phyloP scores from a whole-genome alignment of 2,113 vertebrate species.

The Eupsittula cactorum region DNA sequence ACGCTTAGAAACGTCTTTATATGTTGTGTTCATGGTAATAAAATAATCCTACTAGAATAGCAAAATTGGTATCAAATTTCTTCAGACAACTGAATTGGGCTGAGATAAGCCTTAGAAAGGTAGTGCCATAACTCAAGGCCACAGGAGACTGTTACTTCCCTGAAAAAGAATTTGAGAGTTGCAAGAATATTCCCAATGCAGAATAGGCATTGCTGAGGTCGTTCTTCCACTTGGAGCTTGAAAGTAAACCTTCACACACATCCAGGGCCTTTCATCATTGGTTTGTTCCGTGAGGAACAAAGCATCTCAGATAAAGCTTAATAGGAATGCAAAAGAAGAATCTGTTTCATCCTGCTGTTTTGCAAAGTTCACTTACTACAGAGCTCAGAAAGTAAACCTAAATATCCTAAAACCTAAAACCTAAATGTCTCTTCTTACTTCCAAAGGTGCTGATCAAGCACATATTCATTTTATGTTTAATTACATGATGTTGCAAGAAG shows the following conservation, averaged over 20 bases:
- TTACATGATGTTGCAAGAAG: neutral
- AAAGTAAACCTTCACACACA: neutral
- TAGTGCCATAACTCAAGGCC: neutral
- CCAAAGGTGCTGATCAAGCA: neutral
- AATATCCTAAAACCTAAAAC: neutral
- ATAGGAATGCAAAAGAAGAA: neutral
- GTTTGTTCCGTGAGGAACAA: neutral
- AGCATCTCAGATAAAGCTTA: neutral
- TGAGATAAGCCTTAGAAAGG: neutral
- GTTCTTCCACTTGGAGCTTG: neutral
- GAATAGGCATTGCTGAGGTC: neutral
- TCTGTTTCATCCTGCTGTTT: neutral
- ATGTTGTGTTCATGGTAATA: neutral
- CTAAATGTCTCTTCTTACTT: neutral
- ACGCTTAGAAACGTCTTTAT: no score
- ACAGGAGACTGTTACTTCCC: neutral
- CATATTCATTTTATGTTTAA: neutral
- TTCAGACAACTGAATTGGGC: neutral
- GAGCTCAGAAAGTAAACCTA: neutral
- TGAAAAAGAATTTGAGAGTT: neutral
- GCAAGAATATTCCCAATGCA: neutral
- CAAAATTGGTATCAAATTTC: neutral
- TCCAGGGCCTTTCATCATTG: neutral
- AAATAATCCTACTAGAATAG: neutral
- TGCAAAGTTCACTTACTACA: neutral